Conservation (phyloP, 2,113 vertebrate species). For the Dryoscopus gambensis region DNA sequence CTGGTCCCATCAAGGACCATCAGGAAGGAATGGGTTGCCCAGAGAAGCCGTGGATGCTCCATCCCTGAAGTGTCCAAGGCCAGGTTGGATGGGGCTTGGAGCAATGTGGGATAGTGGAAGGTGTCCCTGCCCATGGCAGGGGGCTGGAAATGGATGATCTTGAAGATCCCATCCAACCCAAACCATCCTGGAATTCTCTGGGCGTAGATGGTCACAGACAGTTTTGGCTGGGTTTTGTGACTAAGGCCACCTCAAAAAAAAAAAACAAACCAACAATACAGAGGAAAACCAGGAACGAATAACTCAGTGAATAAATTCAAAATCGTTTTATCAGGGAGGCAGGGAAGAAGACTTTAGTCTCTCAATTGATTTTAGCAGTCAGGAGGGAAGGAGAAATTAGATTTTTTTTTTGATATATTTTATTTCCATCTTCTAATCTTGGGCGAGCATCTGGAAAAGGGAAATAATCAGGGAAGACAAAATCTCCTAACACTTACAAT, state of each 20-base stretch:
- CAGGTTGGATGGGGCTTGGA: background rate
- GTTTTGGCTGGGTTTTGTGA: background rate
- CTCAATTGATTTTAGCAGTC: background rate
- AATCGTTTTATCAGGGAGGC: background rate
- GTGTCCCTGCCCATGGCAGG: background rate
- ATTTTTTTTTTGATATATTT: background rate
- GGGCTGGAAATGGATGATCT: background rate
- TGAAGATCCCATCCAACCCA: background rate
- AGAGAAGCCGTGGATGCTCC: background rate
- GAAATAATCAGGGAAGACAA: background rate
- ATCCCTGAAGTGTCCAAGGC: background rate
- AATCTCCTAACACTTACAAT: background rate
- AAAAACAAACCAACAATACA: background rate
- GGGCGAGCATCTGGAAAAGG: background rate
- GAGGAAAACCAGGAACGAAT: background rate
- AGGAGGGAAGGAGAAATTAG: background rate
- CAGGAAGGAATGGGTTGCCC: background rate
- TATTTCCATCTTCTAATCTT: background rate
- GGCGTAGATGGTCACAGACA: fast-evolving
- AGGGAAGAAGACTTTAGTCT: background rate
- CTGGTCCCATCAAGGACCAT: too few species aligned
- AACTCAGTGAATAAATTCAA: background rate
- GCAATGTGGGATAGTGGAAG: background rate
- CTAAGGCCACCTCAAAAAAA: background rate
- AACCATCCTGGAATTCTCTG: background rate